phyloP scores from a whole-genome alignment of 2,797 vertebrate species.

The Myotis findleyi region DNA sequence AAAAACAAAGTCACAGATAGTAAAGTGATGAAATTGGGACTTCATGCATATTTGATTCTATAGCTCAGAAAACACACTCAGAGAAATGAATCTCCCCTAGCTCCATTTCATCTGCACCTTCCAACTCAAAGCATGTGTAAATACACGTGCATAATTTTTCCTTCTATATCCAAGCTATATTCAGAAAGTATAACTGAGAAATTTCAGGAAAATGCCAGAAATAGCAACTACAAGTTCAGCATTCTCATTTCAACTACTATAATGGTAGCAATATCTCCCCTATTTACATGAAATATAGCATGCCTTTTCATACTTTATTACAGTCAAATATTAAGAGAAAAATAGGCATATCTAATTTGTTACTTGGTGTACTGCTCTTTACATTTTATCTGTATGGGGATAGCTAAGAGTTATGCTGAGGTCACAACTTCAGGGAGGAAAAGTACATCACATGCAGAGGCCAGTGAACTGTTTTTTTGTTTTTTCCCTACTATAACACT shows the following conservation, averaged over 20 bases:
- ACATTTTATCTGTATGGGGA: neutral
- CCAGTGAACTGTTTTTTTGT: neutral
- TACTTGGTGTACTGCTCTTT: neutral
- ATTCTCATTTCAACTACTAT: neutral
- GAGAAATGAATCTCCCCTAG: neutral
- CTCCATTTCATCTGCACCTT: neutral
- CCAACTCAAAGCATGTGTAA: neutral
- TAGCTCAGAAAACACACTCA: neutral
- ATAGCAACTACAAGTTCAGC: neutral
- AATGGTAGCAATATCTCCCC: neutral
- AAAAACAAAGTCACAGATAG: neutral
- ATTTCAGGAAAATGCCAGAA: constrained; percentile 26
- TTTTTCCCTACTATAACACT: neutral
- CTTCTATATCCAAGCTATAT: neutral
- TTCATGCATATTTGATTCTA: neutral
- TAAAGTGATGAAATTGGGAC: neutral
- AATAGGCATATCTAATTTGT: neutral
- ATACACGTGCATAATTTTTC: neutral
- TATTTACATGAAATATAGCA: neutral
- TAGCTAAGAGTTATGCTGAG: constrained; percentile 7
- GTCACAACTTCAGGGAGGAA: neutral
- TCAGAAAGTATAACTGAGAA: neutral
- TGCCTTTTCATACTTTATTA: neutral
- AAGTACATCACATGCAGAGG: neutral
- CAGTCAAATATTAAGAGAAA: neutral